These are phyloP conservation scores for Bugula neritina DNA, from an alignment of 2,888 invertebrate species.

Conservation along the genomic window DNA sequence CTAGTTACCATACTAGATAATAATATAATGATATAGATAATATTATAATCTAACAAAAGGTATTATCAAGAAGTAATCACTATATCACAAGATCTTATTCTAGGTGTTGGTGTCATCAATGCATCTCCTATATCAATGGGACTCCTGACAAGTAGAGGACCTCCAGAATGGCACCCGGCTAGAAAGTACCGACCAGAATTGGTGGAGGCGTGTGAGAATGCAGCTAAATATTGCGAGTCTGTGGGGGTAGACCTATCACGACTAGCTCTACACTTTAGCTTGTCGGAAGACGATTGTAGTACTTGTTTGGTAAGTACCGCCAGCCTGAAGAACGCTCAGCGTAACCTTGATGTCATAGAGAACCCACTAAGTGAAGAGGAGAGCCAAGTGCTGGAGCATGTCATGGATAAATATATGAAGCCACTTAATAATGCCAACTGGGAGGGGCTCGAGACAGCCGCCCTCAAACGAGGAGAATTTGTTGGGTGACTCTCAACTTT, in stretches of 20 bases:
- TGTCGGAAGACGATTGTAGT: constrained; percentile 59
- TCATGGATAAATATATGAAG: constrained; percentile 39
- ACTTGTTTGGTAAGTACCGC: constrained; percentile 75
- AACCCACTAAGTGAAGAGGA: constrained; percentile 18
- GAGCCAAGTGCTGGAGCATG: neutral
- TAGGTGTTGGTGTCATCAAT: constrained; percentile 73
- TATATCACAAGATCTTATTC: too few relatives aligned
- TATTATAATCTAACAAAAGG: too few relatives aligned
- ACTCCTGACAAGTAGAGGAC: constrained; percentile 67
- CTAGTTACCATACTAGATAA: too few relatives aligned
- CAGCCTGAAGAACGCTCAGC: constrained; percentile 32
- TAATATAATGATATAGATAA: too few relatives aligned
- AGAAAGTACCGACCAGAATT: constrained; percentile 32
- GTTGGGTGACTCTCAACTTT: neutral
- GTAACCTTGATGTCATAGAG: neutral
- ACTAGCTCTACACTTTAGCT: constrained; percentile 43
- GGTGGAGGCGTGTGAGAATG: constrained; percentile 38
- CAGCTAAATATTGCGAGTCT: constrained; percentile 38
- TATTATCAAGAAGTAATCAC: too few relatives aligned
- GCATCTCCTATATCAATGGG: constrained; percentile 79
- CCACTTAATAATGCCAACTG: constrained; percentile 62
- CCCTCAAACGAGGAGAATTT: constrained; percentile 14
- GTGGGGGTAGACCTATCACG: constrained; percentile 44
- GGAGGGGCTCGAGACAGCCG: constrained; percentile 63
- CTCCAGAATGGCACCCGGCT: constrained; percentile 48